These are phyloP conservation scores for Ormyrus thymus DNA, from an alignment of 2,888 invertebrate species.

Conservation along the genomic window DNA sequence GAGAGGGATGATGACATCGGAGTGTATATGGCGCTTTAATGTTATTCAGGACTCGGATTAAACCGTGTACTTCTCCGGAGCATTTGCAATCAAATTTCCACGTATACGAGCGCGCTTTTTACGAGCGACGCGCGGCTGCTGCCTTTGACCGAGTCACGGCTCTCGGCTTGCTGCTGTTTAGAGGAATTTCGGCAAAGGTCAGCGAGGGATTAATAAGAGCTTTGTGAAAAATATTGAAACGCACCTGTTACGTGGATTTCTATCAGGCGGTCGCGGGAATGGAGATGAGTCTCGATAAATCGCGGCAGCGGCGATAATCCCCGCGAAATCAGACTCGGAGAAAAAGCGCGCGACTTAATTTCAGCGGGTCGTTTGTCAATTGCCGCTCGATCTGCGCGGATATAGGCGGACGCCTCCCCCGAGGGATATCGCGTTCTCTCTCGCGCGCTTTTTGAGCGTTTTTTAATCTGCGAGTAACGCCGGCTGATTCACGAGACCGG, in stretches of 20 bases:
- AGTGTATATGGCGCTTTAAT: constrained; percentile 60
- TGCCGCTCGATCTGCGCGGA: constrained; percentile 59
- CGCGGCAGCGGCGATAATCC: neutral
- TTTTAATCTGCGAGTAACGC: constrained; percentile 46
- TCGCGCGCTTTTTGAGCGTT: constrained; percentile 46
- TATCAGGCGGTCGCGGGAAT: neutral
- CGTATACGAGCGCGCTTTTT: too few relatives aligned
- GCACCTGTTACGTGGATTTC: too few relatives aligned
- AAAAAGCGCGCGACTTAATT: constrained; percentile 61
- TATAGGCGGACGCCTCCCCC: neutral
- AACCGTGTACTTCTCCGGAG: constrained; percentile 64
- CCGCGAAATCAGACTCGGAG: neutral
- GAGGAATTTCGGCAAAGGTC: too few relatives aligned
- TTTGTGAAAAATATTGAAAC: too few relatives aligned
- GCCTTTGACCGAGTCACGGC: too few relatives aligned
- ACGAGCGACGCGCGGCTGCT: too few relatives aligned
- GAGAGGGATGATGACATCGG: constrained; percentile 55
- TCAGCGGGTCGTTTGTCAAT: constrained; percentile 67
- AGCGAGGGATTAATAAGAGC: too few relatives aligned
- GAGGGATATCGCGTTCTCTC: constrained; percentile 18
- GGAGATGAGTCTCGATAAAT: neutral
- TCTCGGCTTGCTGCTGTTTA: too few relatives aligned
- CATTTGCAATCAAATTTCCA: constrained; percentile 58
- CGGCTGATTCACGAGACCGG: constrained; percentile 45
- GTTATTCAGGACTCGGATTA: constrained; percentile 69